Evolutionary conservation across 2,113 vertebrate species (phyloP).

Genomic region (Opisthocomus hoazin): DNA sequence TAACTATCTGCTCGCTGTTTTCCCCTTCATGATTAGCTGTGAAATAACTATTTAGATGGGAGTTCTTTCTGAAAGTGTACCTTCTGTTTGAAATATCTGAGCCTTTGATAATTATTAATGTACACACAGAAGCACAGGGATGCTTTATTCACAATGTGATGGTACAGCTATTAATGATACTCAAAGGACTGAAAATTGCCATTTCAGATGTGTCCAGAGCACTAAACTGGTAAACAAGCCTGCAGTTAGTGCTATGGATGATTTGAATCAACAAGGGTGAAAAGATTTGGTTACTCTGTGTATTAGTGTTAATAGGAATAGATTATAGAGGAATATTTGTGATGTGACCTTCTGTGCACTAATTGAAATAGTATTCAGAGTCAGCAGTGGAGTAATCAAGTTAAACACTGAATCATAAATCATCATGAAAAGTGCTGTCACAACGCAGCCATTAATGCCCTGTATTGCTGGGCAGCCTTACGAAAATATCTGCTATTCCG

Average conservation of each 20-base stretch:
- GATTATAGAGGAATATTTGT: slow-evolving; percentile 99
- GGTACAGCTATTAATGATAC: slow-evolving; percentile 88
- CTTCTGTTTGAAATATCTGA: slow-evolving; percentile 57
- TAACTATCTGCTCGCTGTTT: neutral
- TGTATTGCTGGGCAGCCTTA: slow-evolving; percentile 92
- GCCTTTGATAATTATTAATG: slow-evolving; percentile 71
- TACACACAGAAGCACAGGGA: slow-evolving; percentile 73
- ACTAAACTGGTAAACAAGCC: slow-evolving; percentile 97
- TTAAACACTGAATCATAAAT: slow-evolving; percentile 99
- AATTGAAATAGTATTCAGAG: slow-evolving; percentile 99
- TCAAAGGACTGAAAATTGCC: slow-evolving; percentile 89
- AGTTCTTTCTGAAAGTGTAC: slow-evolving; percentile 48
- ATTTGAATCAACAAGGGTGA: slow-evolving; percentile 99
- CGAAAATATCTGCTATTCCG: slow-evolving; percentile 97
- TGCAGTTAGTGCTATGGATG: slow-evolving; percentile 94
- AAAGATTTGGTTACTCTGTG: slow-evolving; percentile 99
- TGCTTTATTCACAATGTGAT: slow-evolving; percentile 82
- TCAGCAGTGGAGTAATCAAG: slow-evolving; percentile 99
- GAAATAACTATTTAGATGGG: slow-evolving; percentile 56
- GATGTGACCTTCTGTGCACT: slow-evolving; percentile 99
- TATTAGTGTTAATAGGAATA: slow-evolving; percentile 99
- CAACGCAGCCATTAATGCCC: slow-evolving; percentile 95
- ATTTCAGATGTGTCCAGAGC: slow-evolving; percentile 90
- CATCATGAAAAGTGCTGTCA: slow-evolving; percentile 99
- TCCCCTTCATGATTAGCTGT: slow-evolving; percentile 42